These are phyloP conservation scores for Hemicrepidius hirtus DNA, from an alignment of 2,888 invertebrate species.

Conservation along the genomic window DNA sequence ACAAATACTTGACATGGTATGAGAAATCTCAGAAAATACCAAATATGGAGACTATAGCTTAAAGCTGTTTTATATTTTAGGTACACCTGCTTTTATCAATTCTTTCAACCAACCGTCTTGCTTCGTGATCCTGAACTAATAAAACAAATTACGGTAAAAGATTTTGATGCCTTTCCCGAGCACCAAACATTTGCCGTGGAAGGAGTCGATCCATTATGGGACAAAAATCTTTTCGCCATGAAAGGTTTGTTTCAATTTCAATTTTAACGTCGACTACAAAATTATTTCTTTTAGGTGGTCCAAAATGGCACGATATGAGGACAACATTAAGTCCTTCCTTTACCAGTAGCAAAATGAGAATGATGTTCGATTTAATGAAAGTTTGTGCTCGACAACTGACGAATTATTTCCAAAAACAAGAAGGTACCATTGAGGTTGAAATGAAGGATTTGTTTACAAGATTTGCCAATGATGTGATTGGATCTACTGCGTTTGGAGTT, in stretches of 20 bases:
- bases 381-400: constrained; percentile 58
- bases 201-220: neutral
- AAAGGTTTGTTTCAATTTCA: neutral
- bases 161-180: constrained; percentile 76
- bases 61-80: too few relatives aligned
- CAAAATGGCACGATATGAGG: constrained; percentile 69
- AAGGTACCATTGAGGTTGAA: constrained; percentile 67
- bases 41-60: too few relatives aligned
- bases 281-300: constrained; percentile 52
- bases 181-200: constrained; percentile 60
- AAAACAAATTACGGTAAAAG: constrained; percentile 74
- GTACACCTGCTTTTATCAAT: constrained; percentile 73
- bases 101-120: constrained; percentile 69
- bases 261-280: too few relatives aligned
- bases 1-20: too few relatives aligned
- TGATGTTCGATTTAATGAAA: constrained; percentile 63
- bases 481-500: constrained; percentile 72
- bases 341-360: constrained; percentile 68
- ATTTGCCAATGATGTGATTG: constrained; percentile 73
- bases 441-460: constrained; percentile 72
- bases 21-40: too few relatives aligned
- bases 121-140: constrained; percentile 76
- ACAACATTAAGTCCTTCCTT: constrained; percentile 69
- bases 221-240: constrained; percentile 11
- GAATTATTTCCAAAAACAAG: constrained; percentile 58